These are phyloP conservation scores for Synanthedon myopaeformis DNA, from an alignment of 2,888 invertebrate species.

Conservation along the genomic window DNA sequence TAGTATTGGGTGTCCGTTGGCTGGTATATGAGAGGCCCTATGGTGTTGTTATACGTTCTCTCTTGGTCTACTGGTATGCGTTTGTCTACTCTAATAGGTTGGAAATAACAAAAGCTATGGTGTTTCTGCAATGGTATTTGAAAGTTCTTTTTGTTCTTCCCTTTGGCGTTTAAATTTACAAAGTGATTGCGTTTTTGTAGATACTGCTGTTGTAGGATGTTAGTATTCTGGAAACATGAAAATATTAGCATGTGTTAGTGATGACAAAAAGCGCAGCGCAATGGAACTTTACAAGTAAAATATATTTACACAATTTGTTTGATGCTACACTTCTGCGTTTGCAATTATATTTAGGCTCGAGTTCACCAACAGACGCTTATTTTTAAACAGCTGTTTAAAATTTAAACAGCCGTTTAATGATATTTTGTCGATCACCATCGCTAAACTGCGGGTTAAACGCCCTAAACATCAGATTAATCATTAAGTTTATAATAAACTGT, in stretches of 20 bases:
- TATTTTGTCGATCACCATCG: no score
- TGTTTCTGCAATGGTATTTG: conserved; percentile 75
- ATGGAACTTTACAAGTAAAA: background rate
- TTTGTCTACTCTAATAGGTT: conserved; percentile 73
- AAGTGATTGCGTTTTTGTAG: conserved; percentile 69
- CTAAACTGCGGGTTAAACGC: no score
- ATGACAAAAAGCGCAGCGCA: background rate
- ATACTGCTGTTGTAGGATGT: conserved; percentile 69
- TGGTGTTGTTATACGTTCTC: conserved; percentile 53
- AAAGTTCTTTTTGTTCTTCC: conserved; percentile 72
- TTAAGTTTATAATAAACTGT: no score
- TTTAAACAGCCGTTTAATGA: no score
- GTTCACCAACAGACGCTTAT: no score
- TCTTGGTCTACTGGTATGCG: conserved; percentile 62
- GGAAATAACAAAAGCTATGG: conserved; percentile 76
- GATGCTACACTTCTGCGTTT: no score
- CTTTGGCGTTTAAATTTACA: conserved; percentile 61
- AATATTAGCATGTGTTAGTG: conserved; percentile 44
- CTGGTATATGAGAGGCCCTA: conserved; percentile 61
- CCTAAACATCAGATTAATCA: no score
- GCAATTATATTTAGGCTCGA: no score
- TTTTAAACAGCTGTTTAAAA: no score
- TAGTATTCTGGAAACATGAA: conserved; percentile 70
- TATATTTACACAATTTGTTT: no score
- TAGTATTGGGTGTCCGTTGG: conserved; percentile 53